Base-by-base conservation (phyloP, 2,113 vertebrate genomes). In the Sardina pilchardus region DNA sequence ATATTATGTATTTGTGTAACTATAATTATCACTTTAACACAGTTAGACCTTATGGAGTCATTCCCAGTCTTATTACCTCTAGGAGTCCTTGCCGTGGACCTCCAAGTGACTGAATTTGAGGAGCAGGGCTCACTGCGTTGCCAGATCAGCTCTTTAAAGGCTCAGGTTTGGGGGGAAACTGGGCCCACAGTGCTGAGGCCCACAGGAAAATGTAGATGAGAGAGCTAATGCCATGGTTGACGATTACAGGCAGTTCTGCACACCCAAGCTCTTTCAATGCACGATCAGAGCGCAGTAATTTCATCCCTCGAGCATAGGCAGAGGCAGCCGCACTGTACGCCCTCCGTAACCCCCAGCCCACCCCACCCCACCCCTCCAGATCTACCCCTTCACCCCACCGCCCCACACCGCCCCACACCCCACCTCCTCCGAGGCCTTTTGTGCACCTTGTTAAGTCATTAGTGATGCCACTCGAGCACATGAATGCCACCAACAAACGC, bases 371-470 rank as follows among this genome's bases (percentile, higher is more conserved):
- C n/a, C 63, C 26, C n/a, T 1, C 21, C 59, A n/a, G 3, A 63
- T 19, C 6, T n/a, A 8, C n/a, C 5, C 63, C 1, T 6, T 7
- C 63, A 24, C 59, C 3, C 59, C 24, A n/a, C n/a, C n/a, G n/a
- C n/a, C n/a, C n/a, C n/a, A n/a, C n/a, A n/a, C n/a, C n/a, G n/a
- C n/a, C n/a, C n/a, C n/a, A n/a, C 19, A 26, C 59, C 63, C 26
- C 63, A 71, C 63, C 26, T 6, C 21, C 59, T n/a, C 26, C 1
- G n/a, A 34, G n/a, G 34, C 34, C 71, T 78, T 78, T 78, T 78
- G 30, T 75, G 81, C 85, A 78, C 81, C 81, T 78, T 21, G 34
- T 83, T 83, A 78, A 86, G 85, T 42, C 42, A 39, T 83, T 86
- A 75, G 63, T 75, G 56, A 48, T 53, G 81, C 81, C 44, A 48